phyloP scores from a whole-genome alignment of 2,113 vertebrate genomes.

The Leptosomus discolor region DNA sequence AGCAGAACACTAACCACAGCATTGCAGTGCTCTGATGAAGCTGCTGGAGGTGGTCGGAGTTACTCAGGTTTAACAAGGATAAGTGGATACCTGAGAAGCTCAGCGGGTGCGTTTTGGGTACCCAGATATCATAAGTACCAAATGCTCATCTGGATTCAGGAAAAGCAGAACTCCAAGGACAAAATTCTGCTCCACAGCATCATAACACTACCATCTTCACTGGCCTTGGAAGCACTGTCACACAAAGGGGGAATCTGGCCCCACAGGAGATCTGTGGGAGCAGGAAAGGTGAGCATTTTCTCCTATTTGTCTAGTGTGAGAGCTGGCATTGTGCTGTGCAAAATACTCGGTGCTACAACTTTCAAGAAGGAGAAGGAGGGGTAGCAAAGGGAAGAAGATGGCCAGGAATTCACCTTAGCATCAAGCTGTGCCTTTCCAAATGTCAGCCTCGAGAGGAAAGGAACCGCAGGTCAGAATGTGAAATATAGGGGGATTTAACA shows the following conservation, averaged over 20 bases:
- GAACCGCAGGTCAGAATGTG: not conserved
- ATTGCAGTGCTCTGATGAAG: not conserved
- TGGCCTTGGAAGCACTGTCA: not conserved
- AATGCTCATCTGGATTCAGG: not conserved
- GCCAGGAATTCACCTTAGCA: not conserved
- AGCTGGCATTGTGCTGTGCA: not conserved
- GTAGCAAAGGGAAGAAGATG: not conserved
- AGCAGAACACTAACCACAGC: not conserved
- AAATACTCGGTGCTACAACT: not conserved
- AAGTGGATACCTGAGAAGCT: too few relatives aligned
- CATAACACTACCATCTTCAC: not conserved
- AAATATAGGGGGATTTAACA: not conserved
- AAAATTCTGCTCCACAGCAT: not conserved
- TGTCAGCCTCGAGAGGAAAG: not conserved
- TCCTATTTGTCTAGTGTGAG: accelerated
- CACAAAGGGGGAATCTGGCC: not conserved
- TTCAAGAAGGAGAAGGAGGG: not conserved
- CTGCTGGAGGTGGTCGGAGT: not conserved
- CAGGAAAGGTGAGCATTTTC: not conserved
- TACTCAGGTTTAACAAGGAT: not conserved
- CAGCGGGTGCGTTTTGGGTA: not conserved
- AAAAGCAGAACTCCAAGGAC: not conserved
- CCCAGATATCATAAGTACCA: too few relatives aligned
- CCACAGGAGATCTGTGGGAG: not conserved
- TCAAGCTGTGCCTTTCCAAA: not conserved